A percentile compares a stretch with the other conserved stretches of the same genome.
phyloP scores from a whole-genome alignment of 2,113 vertebrate genomes.

The Phylloscopus trochilus region DNA sequence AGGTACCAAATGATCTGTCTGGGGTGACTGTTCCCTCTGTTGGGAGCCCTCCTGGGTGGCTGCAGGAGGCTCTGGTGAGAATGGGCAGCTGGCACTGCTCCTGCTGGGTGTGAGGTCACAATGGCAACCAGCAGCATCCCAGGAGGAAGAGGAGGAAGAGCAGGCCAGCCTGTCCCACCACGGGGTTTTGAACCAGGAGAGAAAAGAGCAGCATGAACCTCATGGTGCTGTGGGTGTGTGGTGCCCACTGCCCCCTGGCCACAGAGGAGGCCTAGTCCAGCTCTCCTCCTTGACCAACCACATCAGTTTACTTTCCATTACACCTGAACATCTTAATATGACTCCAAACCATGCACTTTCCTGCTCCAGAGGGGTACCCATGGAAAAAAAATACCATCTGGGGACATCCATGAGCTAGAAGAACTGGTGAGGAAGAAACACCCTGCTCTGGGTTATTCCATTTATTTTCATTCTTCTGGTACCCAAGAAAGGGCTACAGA shows the following conservation, averaged over 20 bases:
- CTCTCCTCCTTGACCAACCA: not conserved
- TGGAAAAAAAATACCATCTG: not conserved
- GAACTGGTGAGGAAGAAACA: not conserved
- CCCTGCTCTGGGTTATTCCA: not conserved
- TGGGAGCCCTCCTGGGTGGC: not conserved
- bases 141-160: not conserved
- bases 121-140: not conserved
- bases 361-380: not conserved
- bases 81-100: not conserved
- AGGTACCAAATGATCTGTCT: not conserved
- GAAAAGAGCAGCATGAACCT: not conserved
- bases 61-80: not conserved
- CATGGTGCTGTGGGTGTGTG: rapidly evolving
- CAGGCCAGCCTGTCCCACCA: not conserved
- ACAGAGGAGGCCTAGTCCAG: not conserved
- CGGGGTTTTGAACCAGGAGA: not conserved
- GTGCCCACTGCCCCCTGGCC: not conserved
- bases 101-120: not conserved
- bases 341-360: not conserved
- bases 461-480: not conserved
- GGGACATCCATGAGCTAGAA: rapidly evolving
- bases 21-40: not conserved
- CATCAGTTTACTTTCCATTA: not conserved
- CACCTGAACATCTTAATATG: not conserved
- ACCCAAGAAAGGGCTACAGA: not conserved